Conservation (phyloP, 2,113 vertebrate genomes). For the Trichechus manatus region DNA sequence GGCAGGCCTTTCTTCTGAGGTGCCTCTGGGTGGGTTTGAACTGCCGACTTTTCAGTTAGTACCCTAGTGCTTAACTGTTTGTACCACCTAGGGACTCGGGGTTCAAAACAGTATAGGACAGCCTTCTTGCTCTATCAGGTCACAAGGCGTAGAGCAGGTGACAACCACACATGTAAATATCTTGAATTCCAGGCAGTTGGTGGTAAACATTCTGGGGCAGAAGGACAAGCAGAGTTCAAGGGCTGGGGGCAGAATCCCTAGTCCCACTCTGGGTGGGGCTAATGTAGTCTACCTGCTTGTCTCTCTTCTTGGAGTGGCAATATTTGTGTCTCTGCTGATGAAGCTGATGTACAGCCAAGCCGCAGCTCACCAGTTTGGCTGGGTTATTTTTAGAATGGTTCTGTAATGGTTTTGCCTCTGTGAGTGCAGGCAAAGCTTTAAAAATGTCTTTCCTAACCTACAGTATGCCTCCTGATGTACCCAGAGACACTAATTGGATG, state of each 20-base stretch:
- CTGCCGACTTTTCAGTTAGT: neutral
- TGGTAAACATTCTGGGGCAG: neutral
- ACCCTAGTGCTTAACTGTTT: neutral
- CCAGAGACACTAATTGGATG: constrained; percentile 57
- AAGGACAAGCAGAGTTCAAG: neutral
- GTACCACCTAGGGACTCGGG: neutral
- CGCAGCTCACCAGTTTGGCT: neutral
- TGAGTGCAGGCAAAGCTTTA: constrained; percentile 15
- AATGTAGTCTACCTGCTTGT: neutral
- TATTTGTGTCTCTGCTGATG: neutral
- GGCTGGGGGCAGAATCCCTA: neutral
- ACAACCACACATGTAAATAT: neutral
- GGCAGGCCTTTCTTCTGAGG: neutral
- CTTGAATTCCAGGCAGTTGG: neutral
- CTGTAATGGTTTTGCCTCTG: constrained; percentile 8
- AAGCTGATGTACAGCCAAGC: neutral
- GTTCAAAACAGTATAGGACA: neutral
- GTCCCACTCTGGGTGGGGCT: neutral
- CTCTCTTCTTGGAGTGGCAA: neutral
- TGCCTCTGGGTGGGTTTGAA: neutral
- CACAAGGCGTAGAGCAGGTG: neutral
- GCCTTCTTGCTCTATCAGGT: neutral
- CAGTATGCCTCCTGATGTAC: neutral
- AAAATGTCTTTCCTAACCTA: constrained; percentile 37
- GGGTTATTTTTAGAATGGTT: constrained; percentile 62